Conservation (phyloP, 2,797 vertebrate species). For the Paguma larvata region DNA sequence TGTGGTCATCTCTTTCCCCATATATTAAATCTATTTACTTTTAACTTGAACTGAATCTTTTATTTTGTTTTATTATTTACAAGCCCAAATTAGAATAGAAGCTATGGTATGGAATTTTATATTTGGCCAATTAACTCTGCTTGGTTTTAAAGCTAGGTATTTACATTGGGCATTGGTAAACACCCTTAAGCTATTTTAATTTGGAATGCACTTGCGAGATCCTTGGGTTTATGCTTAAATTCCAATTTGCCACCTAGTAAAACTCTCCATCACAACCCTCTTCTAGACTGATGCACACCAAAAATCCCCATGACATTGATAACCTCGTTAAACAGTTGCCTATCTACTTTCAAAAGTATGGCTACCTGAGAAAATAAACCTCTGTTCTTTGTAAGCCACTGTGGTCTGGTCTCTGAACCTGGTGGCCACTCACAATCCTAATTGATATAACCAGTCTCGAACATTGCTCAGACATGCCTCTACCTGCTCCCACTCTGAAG, state of each 20-base stretch:
- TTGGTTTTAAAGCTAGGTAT: conserved; percentile 11
- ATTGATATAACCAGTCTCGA: conserved; percentile 42
- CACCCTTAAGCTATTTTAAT: conserved; percentile 22
- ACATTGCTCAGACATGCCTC: conserved; percentile 33
- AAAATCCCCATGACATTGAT: background rate
- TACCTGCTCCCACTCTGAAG: background rate
- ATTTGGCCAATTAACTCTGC: background rate
- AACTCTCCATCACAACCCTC: background rate
- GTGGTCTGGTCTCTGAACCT: conserved; percentile 2
- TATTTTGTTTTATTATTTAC: conserved; percentile 53
- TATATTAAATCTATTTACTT: conserved; percentile 45
- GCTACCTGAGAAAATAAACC: background rate
- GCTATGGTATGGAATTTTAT: background rate
- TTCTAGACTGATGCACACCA: background rate
- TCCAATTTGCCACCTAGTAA: background rate
- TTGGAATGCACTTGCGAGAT: conserved; percentile 22
- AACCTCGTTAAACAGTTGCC: background rate
- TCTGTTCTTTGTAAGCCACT: background rate
- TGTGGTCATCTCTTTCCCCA: background rate
- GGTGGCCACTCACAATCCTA: background rate
- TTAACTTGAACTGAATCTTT: conserved; percentile 20
- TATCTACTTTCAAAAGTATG: background rate
- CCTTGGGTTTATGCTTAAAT: background rate
- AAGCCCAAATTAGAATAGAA: conserved; percentile 1
- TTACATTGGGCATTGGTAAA: background rate